Evolutionary conservation across 2,113 vertebrate species (phyloP), one percentile per base, ranked within the genome.

Genomic region (Dicerorhinus sumatrensis): DNA sequence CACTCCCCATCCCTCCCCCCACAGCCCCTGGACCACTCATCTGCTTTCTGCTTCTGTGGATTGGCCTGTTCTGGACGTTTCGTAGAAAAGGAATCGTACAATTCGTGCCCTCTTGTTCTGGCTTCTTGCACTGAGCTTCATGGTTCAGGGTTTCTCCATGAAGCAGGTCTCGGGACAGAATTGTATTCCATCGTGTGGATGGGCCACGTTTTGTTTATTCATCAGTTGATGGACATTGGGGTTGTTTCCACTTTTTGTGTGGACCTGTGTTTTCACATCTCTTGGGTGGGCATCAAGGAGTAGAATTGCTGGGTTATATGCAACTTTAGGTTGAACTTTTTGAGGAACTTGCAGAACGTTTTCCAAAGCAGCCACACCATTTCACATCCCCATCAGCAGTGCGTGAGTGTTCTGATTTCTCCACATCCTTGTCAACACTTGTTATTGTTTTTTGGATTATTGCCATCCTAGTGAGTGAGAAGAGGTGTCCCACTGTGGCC

Each of bases 21-120:
- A 63, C 1, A 1, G 56, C 14, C 27, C 54, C 48, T 23, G 5
- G 89, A 5, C 46, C 7, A 7, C 46, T 8, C 0, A 6, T 1
- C 27, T 11, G 4, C 58, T 33, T 56, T 63, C 31, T 36, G 10
- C 20, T 11, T 54, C 39, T 25, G 0, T 46, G 75, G 54, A 8
- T 63, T 83, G 29, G 14, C 31, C 79, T 42, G 1, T 51, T 46
- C 42, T 36, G 20, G 63, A 31, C 9, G 3, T 13, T 58, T 86
- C 46, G 5, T 16, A 14, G 8, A 63, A 46, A 54, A 27, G 36
- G 63, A 48, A 9, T 39, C 54, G 13, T 29, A 29, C 36, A 1
- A 3, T 16, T 0, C 0, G 48, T 48, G 69, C 18, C n/a, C 17
- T 36, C 62, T 80, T 33, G 39, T 51, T 51, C 31, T 39, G 31